Base-by-base conservation (phyloP, 2,888 invertebrate genomes). In the Latrodectus hesperus region DNA sequence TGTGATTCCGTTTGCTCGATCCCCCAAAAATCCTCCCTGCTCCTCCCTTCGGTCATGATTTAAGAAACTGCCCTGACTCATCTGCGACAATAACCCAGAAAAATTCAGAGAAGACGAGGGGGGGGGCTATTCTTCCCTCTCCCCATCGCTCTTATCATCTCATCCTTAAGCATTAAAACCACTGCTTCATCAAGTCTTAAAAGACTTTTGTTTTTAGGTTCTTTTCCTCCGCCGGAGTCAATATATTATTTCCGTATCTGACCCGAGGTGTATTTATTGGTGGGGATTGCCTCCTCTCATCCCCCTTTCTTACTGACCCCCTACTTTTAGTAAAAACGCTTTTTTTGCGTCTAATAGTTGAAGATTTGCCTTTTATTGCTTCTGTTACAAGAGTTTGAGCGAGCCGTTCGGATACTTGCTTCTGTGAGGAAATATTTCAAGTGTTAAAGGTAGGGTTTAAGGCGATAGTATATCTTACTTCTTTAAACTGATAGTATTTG, bases 31-130 rank as follows among this genome's bases (percentile, higher is more conserved):
- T 60, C 60, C 51, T 52, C 67, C 81, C 71, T 17, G 65, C 72
- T 78, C 86, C 86, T 77, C 86, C 86, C 73, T 64, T 64, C 9
- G 64, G 70, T 86, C 86, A 86, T 86, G 81, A 77, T 73, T 72
- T 78, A 49, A 76, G 71, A 77, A 72, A 64, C 38, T 70, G 16
- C 53, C 22, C 73, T 65, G 65, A 72, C 81, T 68, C 86, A 81
- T 72, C 86, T 60, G 55, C 75, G 67, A 68, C 22, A 74, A 75
- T 38, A 22, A 17, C n/a, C 53, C 52, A 26, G 26, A 82, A 80
- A 73, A 73, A 53, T 60, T 60, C 60, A n/a, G 60, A 60, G n/a
- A n/a, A 60, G 38, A 60, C n/a, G 10, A n/a, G 60, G 60, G 16
- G 10, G 60, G 60, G 60, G 60, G 60, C 6, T 60, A n/a, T 60